A percentile compares a stretch with the other conserved stretches of the same genome.
These are phyloP conservation scores for Agrenia bidenticulata DNA, from an alignment of 2,888 invertebrate genomes.

Conservation along the genomic window DNA sequence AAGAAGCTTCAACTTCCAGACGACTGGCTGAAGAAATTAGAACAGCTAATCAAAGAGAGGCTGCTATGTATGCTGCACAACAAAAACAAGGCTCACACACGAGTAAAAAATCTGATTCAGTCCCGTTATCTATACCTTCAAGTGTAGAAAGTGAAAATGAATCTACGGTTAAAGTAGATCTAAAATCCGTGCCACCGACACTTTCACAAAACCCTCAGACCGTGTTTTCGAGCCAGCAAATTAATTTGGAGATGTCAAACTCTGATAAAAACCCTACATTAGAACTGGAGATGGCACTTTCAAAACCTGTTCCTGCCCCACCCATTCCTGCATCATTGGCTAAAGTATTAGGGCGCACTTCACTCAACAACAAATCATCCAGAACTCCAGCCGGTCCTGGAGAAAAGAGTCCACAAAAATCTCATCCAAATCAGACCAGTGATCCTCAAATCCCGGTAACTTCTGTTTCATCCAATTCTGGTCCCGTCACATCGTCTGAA, in stretches of 20 bases:
- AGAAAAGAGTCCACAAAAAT: conserved; percentile 10
- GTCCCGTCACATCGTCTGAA: neutral
- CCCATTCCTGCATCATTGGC: conserved; percentile 28
- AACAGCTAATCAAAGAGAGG: conserved; percentile 50
- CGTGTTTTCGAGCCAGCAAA: too few species aligned
- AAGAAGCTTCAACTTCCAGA: conserved; percentile 40
- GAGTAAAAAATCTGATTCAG: conserved; percentile 1
- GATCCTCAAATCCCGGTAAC: conserved; percentile 7
- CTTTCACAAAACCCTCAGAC: neutral
- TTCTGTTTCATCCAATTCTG: neutral
- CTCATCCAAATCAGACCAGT: conserved; percentile 3
- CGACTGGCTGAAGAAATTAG: conserved; percentile 50
- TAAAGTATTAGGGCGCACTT: conserved; percentile 20
- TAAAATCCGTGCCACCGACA: neutral
- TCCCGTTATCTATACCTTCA: conserved; percentile 14
- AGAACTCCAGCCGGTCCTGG: conserved; percentile 10
- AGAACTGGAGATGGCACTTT: conserved; percentile 34
- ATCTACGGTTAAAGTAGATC: neutral
- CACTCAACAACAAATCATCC: conserved; percentile 21
- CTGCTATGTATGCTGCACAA: conserved; percentile 56
- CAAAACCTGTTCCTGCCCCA: conserved; percentile 40
- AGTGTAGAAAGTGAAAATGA: conserved; percentile 7
- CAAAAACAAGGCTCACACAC: conserved; percentile 41
- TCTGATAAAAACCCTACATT: neutral
- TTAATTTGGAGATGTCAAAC: too few species aligned